Conservation (phyloP, 64 coral and sea anemone species). For the Astreopora myriophthalma region DNA sequence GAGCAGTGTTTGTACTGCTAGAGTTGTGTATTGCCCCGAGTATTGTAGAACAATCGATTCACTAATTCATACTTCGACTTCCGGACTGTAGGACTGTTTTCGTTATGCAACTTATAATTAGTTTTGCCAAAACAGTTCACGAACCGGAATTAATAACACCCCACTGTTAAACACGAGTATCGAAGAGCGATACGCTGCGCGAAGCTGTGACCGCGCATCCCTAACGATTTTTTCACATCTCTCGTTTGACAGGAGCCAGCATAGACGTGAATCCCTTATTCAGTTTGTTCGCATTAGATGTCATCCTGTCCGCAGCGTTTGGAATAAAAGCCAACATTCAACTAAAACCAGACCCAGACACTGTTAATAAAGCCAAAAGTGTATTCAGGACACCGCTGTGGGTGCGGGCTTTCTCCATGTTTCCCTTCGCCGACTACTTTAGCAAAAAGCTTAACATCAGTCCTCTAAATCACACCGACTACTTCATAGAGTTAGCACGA, state of each 20-base stretch:
- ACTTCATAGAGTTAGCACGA: not conserved
- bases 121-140: no score
- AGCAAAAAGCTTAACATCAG: constrained; percentile 1
- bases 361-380: constrained; percentile 46
- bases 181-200: not conserved
- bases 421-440: constrained; percentile 40
- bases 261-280: constrained; percentile 45
- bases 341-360: not conserved
- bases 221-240: not conserved
- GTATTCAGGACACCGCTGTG: constrained; percentile 24
- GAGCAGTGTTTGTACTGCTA: no score
- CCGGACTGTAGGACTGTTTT: no score
- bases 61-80: no score
- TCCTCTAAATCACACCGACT: constrained; percentile 7
- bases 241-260: constrained; percentile 39
- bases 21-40: no score
- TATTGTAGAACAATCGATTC: no score
- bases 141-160: no score
- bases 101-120: no score
- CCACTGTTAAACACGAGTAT: not conserved
- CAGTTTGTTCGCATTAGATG: constrained; percentile 71
- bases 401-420: constrained; percentile 49
- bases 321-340: constrained; percentile 62
- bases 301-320: constrained; percentile 66
- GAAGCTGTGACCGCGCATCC: no score